Evolutionary conservation across 2,113 vertebrate genomes (phyloP), one percentile per base, ranked within the genome.

Genomic region (Brevimyrus niger): DNA sequence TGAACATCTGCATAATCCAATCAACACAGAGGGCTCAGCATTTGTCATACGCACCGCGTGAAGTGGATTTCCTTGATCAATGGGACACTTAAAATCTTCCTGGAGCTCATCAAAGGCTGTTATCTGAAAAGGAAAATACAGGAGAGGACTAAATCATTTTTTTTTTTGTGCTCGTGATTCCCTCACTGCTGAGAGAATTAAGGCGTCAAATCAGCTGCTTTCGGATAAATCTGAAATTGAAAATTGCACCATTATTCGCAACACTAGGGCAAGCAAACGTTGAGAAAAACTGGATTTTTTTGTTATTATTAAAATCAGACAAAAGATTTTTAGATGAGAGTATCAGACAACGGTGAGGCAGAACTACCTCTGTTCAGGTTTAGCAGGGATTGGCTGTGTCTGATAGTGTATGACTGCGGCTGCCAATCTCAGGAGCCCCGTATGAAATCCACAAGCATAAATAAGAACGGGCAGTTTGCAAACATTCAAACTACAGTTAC

Each of bases 81-180:
- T 96, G 1, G 96, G 96, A 86, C 96, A 96, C 93, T 96, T 97
- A 91, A 96, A 97, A 91, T 97, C 96, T 44, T 96, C 95, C 91
- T 96, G 95, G 73, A 97, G 95, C 93, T 97, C 96, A 94, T 97
- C 96, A 92, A 97, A 97, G 76, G 96, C 96, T 53, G 96, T 97
- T 90, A 96, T 96, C 96, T 97, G 93, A 85, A 89, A 85, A 53
- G 47, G 35, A 31, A 58, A 38, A 55, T 38, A 38, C 31, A 23
- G 51, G 27, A 80, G 19, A 76, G 73, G 44, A 84, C 44, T 17
- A 82, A 55, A 73, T 85, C 80, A 58, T 38, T 27, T 48, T 44
- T 23, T 65, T 27, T 44, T 23, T 65, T 27, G 8, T 31, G 44
- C 15, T 42, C 3, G 21, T 7, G 35, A 42, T 42, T 58, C 47